Evolutionary conservation across 2,888 invertebrate species (phyloP).

Genomic region (Mantis religiosa): DNA sequence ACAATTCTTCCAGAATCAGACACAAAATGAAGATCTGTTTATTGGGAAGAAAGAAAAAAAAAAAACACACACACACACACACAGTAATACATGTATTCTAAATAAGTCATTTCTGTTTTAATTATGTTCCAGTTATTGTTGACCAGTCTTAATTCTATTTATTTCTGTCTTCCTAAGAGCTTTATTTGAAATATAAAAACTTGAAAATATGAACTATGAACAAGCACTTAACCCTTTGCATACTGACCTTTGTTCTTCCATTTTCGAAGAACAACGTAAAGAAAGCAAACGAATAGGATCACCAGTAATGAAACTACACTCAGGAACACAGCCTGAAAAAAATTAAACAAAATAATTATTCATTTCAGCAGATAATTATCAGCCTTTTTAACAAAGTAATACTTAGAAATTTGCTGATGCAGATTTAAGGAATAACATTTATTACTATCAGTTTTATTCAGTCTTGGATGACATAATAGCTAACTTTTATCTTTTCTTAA

Average conservation of each 20-base stretch:
- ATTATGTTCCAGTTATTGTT: background rate
- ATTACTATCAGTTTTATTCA: too few relatives aligned
- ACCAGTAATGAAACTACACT: slow-evolving; percentile 34
- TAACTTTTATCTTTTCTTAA: too few relatives aligned
- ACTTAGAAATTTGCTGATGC: background rate
- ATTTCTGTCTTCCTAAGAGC: background rate
- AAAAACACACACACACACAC: too few relatives aligned
- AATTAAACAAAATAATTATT: background rate
- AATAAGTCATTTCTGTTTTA: background rate
- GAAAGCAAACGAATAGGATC: slow-evolving; percentile 33
- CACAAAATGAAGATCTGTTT: too few relatives aligned
- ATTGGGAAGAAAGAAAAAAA: too few relatives aligned
- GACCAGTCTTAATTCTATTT: background rate
- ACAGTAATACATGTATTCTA: too few relatives aligned
- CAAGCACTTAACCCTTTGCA: background rate
- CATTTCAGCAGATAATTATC: background rate
- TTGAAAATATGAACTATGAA: background rate
- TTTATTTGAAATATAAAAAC: background rate
- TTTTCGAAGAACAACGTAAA: slow-evolving; percentile 40
- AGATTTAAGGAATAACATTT: too few relatives aligned
- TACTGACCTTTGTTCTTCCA: slow-evolving; percentile 44
- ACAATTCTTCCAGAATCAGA: too few relatives aligned
- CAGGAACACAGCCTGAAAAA: slow-evolving; percentile 38
- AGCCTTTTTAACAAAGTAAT: background rate
- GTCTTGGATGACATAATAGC: too few relatives aligned